Conservation (phyloP, 2,888 invertebrate genomes). For the Melitaea athalia region DNA sequence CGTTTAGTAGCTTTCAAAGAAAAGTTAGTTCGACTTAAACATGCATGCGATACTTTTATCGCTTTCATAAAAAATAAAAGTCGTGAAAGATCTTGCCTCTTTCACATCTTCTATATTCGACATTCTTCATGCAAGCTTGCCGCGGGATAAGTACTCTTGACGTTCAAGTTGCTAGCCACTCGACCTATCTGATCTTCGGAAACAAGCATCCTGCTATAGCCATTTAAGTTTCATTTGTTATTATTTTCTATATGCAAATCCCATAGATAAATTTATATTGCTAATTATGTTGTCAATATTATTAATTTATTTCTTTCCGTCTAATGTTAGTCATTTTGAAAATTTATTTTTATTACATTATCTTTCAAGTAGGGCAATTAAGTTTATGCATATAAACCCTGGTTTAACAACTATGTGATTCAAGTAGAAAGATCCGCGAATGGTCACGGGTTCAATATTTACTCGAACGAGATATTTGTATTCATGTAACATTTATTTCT, state of each 20-base stretch:
- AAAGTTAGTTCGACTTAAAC: background rate
- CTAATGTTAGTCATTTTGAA: no score
- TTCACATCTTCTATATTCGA: slow-evolving; percentile 34
- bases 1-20: background rate
- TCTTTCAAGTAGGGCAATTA: no score
- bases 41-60: background rate
- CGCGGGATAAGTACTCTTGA: slow-evolving; percentile 34
- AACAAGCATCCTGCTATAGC: slow-evolving; percentile 34
- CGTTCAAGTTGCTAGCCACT: slow-evolving; percentile 34
- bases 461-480: no score
- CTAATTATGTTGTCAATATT: background rate
- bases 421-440: no score
- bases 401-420: no score
- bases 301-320: no score
- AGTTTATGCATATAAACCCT: no score
- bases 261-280: background rate
- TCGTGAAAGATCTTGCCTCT: slow-evolving; percentile 30
- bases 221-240: slow-evolving; percentile 30
- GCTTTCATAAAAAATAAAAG: slow-evolving; percentile 22
- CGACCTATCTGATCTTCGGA: slow-evolving; percentile 41
- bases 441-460: no score
- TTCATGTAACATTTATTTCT: no score
- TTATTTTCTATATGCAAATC: slow-evolving; percentile 1
- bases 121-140: slow-evolving; percentile 37
- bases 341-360: no score